phyloP scores from a whole-genome alignment of 2,113 vertebrate species.

The Tychaedon coryphoeus region DNA sequence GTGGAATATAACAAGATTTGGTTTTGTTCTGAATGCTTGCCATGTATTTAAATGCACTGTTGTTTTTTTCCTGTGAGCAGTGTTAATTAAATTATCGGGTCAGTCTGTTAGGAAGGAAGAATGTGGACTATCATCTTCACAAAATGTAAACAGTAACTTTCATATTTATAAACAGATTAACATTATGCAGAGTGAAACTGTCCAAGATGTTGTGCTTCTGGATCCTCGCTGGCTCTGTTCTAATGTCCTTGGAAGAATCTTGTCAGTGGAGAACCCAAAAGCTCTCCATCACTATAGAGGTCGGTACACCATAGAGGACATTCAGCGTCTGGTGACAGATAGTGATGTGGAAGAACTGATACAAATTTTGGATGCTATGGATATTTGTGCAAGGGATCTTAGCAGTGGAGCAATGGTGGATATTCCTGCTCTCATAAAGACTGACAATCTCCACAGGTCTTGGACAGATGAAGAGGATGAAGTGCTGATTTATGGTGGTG shows the following conservation, averaged over 20 bases:
- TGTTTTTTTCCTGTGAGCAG: neutral
- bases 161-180: slow-evolving; percentile 83
- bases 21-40: neutral
- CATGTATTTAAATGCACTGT: neutral
- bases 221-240: slow-evolving; percentile 96
- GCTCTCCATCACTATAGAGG: slow-evolving; percentile 97
- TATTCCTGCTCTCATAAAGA: slow-evolving; percentile 94
- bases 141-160: neutral
- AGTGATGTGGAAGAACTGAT: slow-evolving; percentile 94
- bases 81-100: neutral
- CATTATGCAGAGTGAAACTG: slow-evolving; percentile 98
- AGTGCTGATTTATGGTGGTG: slow-evolving; percentile 87
- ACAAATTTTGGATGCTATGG: slow-evolving; percentile 97
- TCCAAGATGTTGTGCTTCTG: slow-evolving; percentile 95
- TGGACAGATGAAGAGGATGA: slow-evolving; percentile 95
- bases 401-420: slow-evolving; percentile 93
- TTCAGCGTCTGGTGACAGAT: slow-evolving; percentile 89
- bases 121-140: rapidly evolving
- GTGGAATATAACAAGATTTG: neutral
- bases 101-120: neutral
- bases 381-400: slow-evolving; percentile 90
- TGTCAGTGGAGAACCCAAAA: slow-evolving; percentile 91
- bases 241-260: slow-evolving; percentile 86
- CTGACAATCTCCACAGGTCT: slow-evolving; percentile 89
- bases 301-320: slow-evolving; percentile 92